A percentile compares a stretch with the other conserved stretches of the same genome.
Evolutionary conservation across 2,888 invertebrate genomes (phyloP).

Genomic region (Calameuta idolon): DNA sequence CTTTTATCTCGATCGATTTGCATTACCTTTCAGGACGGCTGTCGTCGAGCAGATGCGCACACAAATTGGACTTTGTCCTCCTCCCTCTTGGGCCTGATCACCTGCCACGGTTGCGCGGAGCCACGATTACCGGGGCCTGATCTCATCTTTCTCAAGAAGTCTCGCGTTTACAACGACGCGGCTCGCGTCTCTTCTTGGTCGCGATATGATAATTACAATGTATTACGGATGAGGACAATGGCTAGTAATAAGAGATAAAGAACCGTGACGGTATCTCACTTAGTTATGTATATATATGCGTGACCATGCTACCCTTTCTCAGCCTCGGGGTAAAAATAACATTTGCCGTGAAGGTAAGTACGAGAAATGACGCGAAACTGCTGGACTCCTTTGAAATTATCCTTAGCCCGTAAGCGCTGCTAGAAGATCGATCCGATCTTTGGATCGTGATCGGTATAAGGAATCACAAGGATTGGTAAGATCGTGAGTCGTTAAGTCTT

Average conservation of each 20-base stretch:
- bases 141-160: background rate
- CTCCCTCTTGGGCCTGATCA: slow-evolving; percentile 43
- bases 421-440: background rate
- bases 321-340: background rate
- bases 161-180: background rate
- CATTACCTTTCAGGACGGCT: slow-evolving; percentile 62
- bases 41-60: slow-evolving; percentile 62
- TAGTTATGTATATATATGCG: background rate
- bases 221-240: background rate
- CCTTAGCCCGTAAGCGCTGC: background rate
- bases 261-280: background rate
- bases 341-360: background rate
- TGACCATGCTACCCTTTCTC: background rate
- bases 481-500: background rate
- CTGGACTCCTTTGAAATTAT: background rate
- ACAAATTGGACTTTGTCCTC: slow-evolving; percentile 57
- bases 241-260: background rate
- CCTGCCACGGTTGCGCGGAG: slow-evolving; percentile 53
- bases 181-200: background rate
- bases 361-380: background rate
- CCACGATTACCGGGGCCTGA: slow-evolving; percentile 35
- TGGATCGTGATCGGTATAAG: background rate
- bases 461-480: background rate
- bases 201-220: background rate
- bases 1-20: slow-evolving; percentile 41